Evolutionary conservation across 1,140 invertebrate genomes (phyloP).

Genomic region (Augochlora pura): DNA sequence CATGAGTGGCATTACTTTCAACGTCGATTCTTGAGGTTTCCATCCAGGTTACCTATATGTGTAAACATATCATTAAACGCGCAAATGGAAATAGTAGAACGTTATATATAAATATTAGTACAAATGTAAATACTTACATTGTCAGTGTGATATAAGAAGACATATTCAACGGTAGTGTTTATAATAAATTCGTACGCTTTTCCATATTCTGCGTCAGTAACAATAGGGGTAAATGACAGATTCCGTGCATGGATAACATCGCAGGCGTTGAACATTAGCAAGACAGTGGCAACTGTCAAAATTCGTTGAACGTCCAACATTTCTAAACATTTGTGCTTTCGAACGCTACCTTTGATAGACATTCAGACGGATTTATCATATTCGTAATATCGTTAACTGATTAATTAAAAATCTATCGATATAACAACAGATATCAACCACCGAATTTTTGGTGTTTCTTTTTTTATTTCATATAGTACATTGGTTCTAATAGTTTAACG

Average conservation of each 20-base stretch:
- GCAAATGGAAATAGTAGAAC: neutral
- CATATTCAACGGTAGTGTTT: constrained; percentile 67
- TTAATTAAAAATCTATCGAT: neutral
- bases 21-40: constrained; percentile 77
- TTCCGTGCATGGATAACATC: neutral
- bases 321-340: constrained; percentile 5
- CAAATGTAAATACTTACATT: constrained; percentile 53
- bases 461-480: neutral
- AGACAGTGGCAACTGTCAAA: neutral
- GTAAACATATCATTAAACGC: neutral
- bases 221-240: constrained; percentile 51
- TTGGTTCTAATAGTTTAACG: too few relatives aligned
- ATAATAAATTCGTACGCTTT: constrained; percentile 30
- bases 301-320: constrained; percentile 22
- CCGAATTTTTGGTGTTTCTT: neutral
- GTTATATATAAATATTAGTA: neutral
- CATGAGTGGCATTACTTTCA: constrained; percentile 71
- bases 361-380: too few relatives aligned
- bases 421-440: neutral
- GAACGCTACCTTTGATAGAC: neutral
- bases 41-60: constrained; percentile 29
- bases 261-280: constrained; percentile 18
- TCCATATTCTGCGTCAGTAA: constrained; percentile 52
- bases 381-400: neutral
- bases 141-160: constrained; percentile 62